Base-by-base conservation (phyloP, 2,888 invertebrate genomes). In the Eupithecia exiguata region DNA sequence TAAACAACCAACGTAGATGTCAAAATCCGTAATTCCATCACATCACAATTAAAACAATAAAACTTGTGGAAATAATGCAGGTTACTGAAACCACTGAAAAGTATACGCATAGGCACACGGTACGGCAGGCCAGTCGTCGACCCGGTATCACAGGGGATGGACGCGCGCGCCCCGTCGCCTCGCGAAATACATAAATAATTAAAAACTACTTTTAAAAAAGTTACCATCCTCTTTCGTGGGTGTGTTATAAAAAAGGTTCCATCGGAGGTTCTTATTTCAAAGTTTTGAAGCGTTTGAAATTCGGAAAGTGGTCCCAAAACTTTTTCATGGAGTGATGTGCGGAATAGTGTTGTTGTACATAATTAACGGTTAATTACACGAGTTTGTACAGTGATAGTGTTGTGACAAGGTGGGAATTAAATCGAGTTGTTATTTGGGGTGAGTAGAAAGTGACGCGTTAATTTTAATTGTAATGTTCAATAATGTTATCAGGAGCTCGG, bases 291-390 rank as follows among this genome's bases (percentile, higher is more conserved):
- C 61, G 58, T 58, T 68, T 10, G 9, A 46, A 75, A 49, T 71
- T 76, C 43, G 7, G 30, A 63, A 49, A 61, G 72, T 73, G 73
- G 18, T 63, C 69, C 0, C 7, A 25, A 78, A 77, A 72, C 77
- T 80, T 80, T 77, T 66, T 62, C 18, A 75, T 77, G 74, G 30
- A 76, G 74, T 74, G 74, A 71, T 69, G 78, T 71, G 74, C 65
- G 77, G 14, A 72, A 74, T 74, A 77, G 77, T 79, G 78, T 63
- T 79, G 78, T 63, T 77, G 71, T 75, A 78, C 70, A 71, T 78
- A 71, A 70, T 76, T 74, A 73, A 76, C 71, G n/a, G 71, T 67
- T 76, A 77, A 72, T 74, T 77, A 73, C 58, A 68, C 30, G 72
- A 78, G 76, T 77, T 75, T 69, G 66, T 61, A 25, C 65, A 75